Conservation (phyloP, 2,113 vertebrate species). For the Chroicocephalus ridibundus region DNA sequence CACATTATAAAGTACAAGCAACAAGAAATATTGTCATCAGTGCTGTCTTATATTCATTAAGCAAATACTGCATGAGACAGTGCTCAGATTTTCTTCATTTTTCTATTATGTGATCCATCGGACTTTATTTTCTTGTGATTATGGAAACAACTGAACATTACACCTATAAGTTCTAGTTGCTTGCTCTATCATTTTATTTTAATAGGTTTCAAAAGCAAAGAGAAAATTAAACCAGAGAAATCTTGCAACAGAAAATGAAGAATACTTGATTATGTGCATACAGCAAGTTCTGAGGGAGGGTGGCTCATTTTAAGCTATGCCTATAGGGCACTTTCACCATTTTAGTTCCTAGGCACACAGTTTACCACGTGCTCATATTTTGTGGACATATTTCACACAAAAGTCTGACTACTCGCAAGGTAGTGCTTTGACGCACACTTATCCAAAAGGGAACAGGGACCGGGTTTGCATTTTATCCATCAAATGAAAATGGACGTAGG, state of each 20-base stretch:
- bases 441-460: neutral
- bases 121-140: slow-evolving; percentile 39
- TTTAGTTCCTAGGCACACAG: neutral
- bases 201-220: slow-evolving; percentile 33
- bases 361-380: neutral
- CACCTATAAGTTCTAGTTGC: slow-evolving; percentile 6
- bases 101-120: neutral
- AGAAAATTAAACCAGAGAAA: slow-evolving; percentile 35
- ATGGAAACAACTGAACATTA: slow-evolving; percentile 1
- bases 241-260: slow-evolving; percentile 8
- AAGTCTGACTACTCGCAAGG: neutral
- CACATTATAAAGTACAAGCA: neutral
- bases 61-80: neutral
- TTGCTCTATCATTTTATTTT: slow-evolving; percentile 42
- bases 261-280: neutral
- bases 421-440: neutral
- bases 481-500: neutral
- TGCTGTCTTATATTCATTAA: neutral
- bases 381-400: neutral
- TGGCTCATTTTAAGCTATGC: neutral
- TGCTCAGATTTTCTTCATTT: slow-evolving; percentile 12
- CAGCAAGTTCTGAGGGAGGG: neutral
- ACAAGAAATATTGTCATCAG: neutral
- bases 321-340: neutral
- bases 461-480: neutral